Evolutionary conservation across 2,797 vertebrate genomes (phyloP), one percentile per base, ranked within the genome.

Genomic region (Discoglossus pictus): DNA sequence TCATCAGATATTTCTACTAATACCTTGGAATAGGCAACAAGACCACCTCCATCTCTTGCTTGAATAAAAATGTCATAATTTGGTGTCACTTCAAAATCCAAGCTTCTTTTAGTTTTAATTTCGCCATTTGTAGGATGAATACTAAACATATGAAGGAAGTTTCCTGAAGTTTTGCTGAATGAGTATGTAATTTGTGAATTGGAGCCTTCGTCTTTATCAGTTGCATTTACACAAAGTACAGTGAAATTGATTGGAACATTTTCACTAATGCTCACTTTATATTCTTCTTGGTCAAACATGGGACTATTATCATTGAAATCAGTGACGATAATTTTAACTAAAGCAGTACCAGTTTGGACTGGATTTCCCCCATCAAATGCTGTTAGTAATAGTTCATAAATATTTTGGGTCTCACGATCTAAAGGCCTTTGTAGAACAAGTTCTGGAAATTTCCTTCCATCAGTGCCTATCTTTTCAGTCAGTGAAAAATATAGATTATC

Each of bases 401-500:
- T 62, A 0, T 1, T 23, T 21, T 82, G 8, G 8, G 52, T 68
- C 68, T 89, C 86, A 1, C 79, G 73, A 20, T 89, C 87, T n/a
- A 89, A 61, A 1, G 52, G 46, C 0, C 50, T 80, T 21, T 84
- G 74, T 35, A 91, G 61, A 6, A 87, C 56, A 35, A 91, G 74
- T 68, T 90, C 86, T 0, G 79, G 62, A 0, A 81, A 77, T 65
- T 84, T 90, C 11, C 75, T 87, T 0, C 83, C 80, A 2, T 82
- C 84, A 0, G 40, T 1, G 1, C 46, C 79, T 3, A 76, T 65
- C 7, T 80, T 82, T 11, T 85, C 65, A 39, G 86, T 75, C 0
- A 91, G 71, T 1, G 55, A 11, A 72, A 93, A 91, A 73, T 83
- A 8, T 1, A 38, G 72, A 2, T 83, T 90, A 7, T 52, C 2